Evolutionary conservation across 2,797 vertebrate species (phyloP).

Genomic region (Gambusia yucatana): DNA sequence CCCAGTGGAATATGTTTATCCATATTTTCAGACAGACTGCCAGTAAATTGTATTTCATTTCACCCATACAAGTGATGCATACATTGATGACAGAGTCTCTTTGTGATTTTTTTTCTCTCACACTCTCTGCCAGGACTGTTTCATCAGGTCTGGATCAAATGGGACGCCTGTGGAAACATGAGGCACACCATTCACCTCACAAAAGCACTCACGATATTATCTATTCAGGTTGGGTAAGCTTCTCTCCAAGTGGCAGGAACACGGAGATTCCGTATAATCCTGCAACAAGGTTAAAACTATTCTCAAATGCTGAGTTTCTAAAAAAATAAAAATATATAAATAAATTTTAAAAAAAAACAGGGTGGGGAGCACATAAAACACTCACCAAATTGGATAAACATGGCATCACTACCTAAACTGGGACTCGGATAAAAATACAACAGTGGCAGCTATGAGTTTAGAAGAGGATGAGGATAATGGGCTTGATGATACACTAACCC

Average conservation of each 20-base stretch:
- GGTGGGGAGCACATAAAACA: slow-evolving; percentile 33
- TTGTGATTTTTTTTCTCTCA: neutral
- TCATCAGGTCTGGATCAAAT: slow-evolving; percentile 69
- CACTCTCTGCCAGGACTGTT: slow-evolving; percentile 58
- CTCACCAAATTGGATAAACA: slow-evolving; percentile 38
- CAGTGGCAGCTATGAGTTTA: slow-evolving; percentile 30
- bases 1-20: neutral
- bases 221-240: slow-evolving; percentile 36
- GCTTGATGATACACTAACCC: slow-evolving; percentile 58
- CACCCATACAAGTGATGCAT: neutral
- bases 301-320: slow-evolving; percentile 10
- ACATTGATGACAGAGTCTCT: neutral
- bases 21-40: neutral
- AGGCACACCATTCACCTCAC: slow-evolving; percentile 64
- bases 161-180: slow-evolving; percentile 68
- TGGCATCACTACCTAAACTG: slow-evolving; percentile 51
- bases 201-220: slow-evolving; percentile 62
- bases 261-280: slow-evolving; percentile 26
- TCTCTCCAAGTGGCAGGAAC: slow-evolving; percentile 49
- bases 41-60: slow-evolving; percentile 2
- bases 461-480: slow-evolving; percentile 43
- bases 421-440: slow-evolving; percentile 29
- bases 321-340: neutral
- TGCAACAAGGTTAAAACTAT: slow-evolving; percentile 36
- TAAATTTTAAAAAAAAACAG: too few species aligned